Conservation (phyloP, 1,140 invertebrate species). For the Aphidius ervi region DNA sequence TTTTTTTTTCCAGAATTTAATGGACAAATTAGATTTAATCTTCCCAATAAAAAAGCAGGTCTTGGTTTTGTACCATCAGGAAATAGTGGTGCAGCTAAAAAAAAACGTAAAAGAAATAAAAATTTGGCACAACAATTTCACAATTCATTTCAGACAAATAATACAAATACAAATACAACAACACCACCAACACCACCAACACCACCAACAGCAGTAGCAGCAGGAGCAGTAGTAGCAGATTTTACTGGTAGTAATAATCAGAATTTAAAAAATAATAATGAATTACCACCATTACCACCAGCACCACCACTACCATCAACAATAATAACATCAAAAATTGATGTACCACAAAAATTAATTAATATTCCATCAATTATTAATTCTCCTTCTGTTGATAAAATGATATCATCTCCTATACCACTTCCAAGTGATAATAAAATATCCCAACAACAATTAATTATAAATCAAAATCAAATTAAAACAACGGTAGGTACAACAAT, state of each 20-base stretch:
- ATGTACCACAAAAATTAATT: too few species aligned
- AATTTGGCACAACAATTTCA: slow-evolving; percentile 53
- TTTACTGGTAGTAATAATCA: background rate
- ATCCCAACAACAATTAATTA: slow-evolving; percentile 39
- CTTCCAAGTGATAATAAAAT: too few species aligned
- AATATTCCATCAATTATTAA: too few species aligned
- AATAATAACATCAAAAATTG: too few species aligned
- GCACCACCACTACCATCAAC: slow-evolving; percentile 26
- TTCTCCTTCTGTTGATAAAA: too few species aligned
- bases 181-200: background rate
- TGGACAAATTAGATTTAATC: slow-evolving; percentile 56
- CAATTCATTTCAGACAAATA: slow-evolving; percentile 43
- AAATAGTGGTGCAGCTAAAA: slow-evolving; percentile 63
- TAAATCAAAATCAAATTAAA: slow-evolving; percentile 12
- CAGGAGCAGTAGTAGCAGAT: background rate
- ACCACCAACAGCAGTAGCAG: background rate
- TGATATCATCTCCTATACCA: too few species aligned
- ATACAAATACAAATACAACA: slow-evolving; percentile 32
- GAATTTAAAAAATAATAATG: slow-evolving; percentile 30
- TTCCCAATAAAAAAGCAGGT: slow-evolving; percentile 57
- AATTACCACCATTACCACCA: slow-evolving; percentile 58
- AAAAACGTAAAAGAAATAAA: slow-evolving; percentile 71
- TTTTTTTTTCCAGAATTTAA: slow-evolving; percentile 48
- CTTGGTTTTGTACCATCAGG: slow-evolving; percentile 47
- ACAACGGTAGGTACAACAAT: slow-evolving; percentile 33